Evolutionary conservation across 1,140 invertebrate genomes (phyloP).

Genomic region (Coenobita brevimanus): DNA sequence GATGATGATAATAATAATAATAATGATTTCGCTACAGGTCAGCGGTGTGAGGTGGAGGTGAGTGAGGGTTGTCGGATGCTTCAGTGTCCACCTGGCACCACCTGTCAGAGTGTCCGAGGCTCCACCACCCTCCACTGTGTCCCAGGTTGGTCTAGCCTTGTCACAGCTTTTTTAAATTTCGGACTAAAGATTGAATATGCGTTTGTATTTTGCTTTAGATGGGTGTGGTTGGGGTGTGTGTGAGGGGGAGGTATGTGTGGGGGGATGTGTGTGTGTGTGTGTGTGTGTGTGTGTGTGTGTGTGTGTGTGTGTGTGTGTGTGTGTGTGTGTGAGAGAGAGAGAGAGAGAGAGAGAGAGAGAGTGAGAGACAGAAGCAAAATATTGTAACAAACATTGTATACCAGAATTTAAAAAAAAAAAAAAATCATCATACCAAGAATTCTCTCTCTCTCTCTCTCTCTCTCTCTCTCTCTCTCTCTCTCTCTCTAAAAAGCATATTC

Average conservation of each 20-base stretch:
- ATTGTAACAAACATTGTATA: no score
- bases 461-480: no score
- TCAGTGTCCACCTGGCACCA: constrained; percentile 39
- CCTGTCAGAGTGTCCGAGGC: constrained; percentile 39
- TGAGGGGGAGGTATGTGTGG: neutral
- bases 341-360: constrained; percentile 2
- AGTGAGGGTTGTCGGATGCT: constrained; percentile 24
- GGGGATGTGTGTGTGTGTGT: neutral
- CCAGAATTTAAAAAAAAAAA: neutral
- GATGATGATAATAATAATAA: no score
- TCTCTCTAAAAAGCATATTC: no score
- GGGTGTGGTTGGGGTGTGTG: neutral
- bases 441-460: no score
- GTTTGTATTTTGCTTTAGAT: no score
- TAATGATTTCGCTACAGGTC: no score
- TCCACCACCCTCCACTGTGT: constrained; percentile 52
- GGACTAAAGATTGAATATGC: no score
- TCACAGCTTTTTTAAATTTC: neutral
- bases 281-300: constrained; percentile 30
- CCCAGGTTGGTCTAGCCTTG: constrained; percentile 3
- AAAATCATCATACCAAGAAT: no score
- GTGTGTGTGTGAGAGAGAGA: constrained; percentile 19
- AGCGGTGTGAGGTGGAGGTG: constrained; percentile 36
- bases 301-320: constrained; percentile 22
- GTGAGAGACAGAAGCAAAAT: neutral